These are phyloP conservation scores for Podarcis muralis DNA, from an alignment of 2,113 vertebrate genomes.

Conservation along the genomic window DNA sequence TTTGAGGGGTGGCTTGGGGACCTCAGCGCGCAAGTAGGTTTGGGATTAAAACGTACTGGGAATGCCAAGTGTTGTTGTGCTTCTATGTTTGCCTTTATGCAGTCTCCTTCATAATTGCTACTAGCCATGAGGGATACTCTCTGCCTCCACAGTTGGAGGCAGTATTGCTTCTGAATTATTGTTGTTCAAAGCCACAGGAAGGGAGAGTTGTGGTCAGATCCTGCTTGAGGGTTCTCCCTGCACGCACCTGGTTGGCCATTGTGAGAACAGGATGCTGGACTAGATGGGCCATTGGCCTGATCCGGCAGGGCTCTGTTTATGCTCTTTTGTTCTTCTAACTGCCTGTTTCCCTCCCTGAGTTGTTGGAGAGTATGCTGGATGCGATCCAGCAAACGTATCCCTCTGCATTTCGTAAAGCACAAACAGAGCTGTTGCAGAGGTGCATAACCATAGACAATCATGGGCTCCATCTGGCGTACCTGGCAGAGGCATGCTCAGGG, in stretches of 20 bases:
- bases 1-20: too few relatives aligned
- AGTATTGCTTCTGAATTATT: too few relatives aligned
- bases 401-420: neutral
- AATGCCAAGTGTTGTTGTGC: neutral
- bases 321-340: neutral
- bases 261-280: too few relatives aligned
- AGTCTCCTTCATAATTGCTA: neutral
- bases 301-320: too few relatives aligned
- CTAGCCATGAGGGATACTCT: too few relatives aligned
- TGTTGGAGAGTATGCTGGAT: neutral
- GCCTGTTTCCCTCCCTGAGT: neutral
- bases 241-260: too few relatives aligned
- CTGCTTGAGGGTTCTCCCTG: too few relatives aligned
- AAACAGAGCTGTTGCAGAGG: neutral
- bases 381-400: neutral
- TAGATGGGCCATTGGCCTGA: too few relatives aligned
- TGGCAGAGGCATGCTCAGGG: neutral
- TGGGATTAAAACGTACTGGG: too few relatives aligned
- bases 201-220: too few relatives aligned
- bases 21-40: neutral
- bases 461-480: neutral
- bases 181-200: too few relatives aligned
- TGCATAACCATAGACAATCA: neutral
- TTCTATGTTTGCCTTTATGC: neutral
- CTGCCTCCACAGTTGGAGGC: too few relatives aligned